Base-by-base conservation (phyloP, 1,140 invertebrate genomes). In the Zeugodacus cucurbitae region DNA sequence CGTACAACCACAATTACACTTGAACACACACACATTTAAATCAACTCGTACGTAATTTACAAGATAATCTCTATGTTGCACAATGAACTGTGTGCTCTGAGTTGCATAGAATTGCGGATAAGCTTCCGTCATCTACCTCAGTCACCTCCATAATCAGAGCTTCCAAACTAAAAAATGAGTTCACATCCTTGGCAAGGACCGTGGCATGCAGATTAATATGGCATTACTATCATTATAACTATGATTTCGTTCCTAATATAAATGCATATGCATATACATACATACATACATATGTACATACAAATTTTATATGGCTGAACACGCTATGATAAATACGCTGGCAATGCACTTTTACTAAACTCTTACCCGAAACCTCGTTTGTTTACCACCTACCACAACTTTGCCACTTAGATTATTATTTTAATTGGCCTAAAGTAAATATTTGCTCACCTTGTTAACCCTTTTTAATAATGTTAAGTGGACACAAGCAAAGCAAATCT, bases 401-500 rank as follows among this genome's bases (percentile, higher is more conserved):
- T 85, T 85, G 10, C 11, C 48, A 67, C 64, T 67, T 67, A 67
- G n/a, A 86, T 86, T 87, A 87, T 87, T 87, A 87, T 87, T 87
- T 87, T 87, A 87, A 87, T 87, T 87, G 87, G 64, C 87, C 62
- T 20, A 48, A 70, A 11, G 37, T 48, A 87, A 87, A 87, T 87
- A 87, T 87, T 87, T 37, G 48, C 17, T 41, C 62, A 87, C 58
- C 87, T 87, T 54, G 22, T 62, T 87, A 67, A 87, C 59, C 87
- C 87, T 67, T 86, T 86, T 87, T 87, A 87, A 87, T 87, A 87
- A 87, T 41, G 87, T 87, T 67, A 87, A 87, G 87, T 87, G 87
- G 58, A 11, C 64, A 32, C 32, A 67, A 32, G 14, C 26, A 67
- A 67, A 26, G 59, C 10, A 62, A 62, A 62, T 26, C n/a, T n/a